Evolutionary conservation across 2,888 invertebrate species (phyloP), one percentile per base, ranked within the genome.

Genomic region (Ligdia adustata): DNA sequence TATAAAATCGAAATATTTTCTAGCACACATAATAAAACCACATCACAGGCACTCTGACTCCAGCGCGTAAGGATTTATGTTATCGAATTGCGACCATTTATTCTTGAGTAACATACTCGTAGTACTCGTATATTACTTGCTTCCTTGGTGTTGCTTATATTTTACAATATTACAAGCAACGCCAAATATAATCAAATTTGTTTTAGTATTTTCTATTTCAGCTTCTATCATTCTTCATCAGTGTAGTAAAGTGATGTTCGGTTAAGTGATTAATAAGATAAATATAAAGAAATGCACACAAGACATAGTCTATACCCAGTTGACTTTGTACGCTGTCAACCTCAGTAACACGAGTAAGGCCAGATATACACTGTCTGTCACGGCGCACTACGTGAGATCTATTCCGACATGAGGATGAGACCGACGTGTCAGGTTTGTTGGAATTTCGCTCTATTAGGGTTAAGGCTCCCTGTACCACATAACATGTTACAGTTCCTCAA

Each of bases 1-100:
- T 47, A 37, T 32, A 38, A 50, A 52, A 52, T 52, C 46, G 41
- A 34, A 52, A 52, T 47, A 49, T 38, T 33, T 38, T 42, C 33
- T 15, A 48, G 22, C 24, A 16, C 38, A 42, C 48, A 42, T 39
- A 42, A 38, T 38, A 49, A 42, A 48, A 47, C 35, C 32, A 48
- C 48, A 38, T 38, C 42, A 38, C 14, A 38, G 41, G 32, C 32
- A 32, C 37, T 42, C 5, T 29, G 13, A 13, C 39, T 18, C 35
- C 32, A 14, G 34, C 26, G 33, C 16, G 42, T 48, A 20, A 37
- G 32, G 42, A 42, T 42, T 48, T 42, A 42, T 37, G 41, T 41
- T 20, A 37, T 20, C 32, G 26, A 28, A 37, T 27, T 37, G 28
- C 37, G 4, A 9, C 14, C 35, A 40, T 47, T 47, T 34, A 31